A percentile compares a stretch with the other conserved stretches of the same genome.
phyloP scores from a whole-genome alignment of 2,113 vertebrate genomes.

The Marcusenius ussheri region DNA sequence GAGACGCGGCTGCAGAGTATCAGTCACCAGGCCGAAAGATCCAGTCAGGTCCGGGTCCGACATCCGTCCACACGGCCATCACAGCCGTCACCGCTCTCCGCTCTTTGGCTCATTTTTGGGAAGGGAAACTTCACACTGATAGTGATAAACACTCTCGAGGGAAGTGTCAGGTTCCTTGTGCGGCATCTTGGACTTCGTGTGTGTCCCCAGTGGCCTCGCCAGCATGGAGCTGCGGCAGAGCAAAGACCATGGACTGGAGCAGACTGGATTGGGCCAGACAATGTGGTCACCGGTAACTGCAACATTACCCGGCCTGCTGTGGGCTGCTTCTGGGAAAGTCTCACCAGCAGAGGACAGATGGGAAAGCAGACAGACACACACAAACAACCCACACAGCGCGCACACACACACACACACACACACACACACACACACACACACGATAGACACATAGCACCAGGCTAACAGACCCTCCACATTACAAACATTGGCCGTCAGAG shows the following conservation, averaged over 20 bases:
- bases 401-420: not conserved
- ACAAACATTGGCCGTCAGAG: not conserved
- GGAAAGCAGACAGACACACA: not conserved
- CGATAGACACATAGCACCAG: not conserved
- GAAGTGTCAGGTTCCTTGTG: not conserved
- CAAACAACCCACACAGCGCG: not conserved
- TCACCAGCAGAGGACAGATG: not conserved
- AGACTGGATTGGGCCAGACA: not conserved
- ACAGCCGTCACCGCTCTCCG: not conserved
- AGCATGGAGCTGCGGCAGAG: not conserved
- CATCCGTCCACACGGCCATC: not conserved
- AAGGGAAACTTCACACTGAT: not conserved
- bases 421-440: not conserved
- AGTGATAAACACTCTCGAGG: not conserved
- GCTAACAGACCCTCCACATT: not conserved
- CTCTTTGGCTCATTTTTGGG: not conserved
- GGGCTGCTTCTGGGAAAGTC: not conserved
- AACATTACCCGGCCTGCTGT: not conserved
- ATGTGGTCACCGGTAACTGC: not conserved
- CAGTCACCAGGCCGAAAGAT: not conserved
- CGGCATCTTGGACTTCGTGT: not conserved
- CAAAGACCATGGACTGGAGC: not conserved
- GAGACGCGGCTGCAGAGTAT: not conserved
- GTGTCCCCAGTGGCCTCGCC: not conserved
- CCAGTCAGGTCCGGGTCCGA: not conserved